Conservation (phyloP, 2,888 invertebrate species). For the Philereme vetulata region DNA sequence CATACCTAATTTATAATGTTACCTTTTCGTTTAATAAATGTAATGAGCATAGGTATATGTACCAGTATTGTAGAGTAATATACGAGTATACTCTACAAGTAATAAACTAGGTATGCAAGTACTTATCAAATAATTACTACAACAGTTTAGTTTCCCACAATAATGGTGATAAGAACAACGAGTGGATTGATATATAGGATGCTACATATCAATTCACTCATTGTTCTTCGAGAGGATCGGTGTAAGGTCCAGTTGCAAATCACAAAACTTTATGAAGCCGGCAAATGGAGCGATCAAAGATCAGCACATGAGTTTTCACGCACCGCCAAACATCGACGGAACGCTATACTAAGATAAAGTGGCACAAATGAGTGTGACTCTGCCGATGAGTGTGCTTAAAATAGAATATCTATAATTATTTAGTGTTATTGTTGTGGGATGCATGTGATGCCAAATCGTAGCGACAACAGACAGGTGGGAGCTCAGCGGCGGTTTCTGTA, state of each 20-base stretch:
- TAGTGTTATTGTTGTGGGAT: slow-evolving; percentile 78
- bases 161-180: too few species aligned
- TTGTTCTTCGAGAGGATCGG: too few species aligned
- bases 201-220: too few species aligned
- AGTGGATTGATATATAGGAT: too few species aligned
- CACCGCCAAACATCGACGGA: slow-evolving; percentile 20
- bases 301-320: slow-evolving; percentile 8
- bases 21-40: neutral
- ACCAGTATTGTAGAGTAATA: neutral
- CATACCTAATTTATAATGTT: slow-evolving; percentile 6
- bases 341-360: slow-evolving; percentile 53
- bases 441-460: slow-evolving; percentile 76
- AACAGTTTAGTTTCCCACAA: too few species aligned
- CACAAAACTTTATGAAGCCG: slow-evolving; percentile 9
- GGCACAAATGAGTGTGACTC: slow-evolving; percentile 60
- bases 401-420: slow-evolving; percentile 79
- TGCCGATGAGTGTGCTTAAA: slow-evolving; percentile 62
- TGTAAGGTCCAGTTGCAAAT: too few species aligned
- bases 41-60: neutral
- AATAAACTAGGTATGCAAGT: too few species aligned
- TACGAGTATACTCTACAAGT: neutral
- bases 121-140: too few species aligned
- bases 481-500: slow-evolving; percentile 74
- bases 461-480: slow-evolving; percentile 79
- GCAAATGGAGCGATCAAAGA: slow-evolving; percentile 14